A percentile compares a stretch with the other conserved stretches of the same genome.
phyloP scores from a whole-genome alignment of 2,888 invertebrate genomes.

The Crocallis elinguaria region DNA sequence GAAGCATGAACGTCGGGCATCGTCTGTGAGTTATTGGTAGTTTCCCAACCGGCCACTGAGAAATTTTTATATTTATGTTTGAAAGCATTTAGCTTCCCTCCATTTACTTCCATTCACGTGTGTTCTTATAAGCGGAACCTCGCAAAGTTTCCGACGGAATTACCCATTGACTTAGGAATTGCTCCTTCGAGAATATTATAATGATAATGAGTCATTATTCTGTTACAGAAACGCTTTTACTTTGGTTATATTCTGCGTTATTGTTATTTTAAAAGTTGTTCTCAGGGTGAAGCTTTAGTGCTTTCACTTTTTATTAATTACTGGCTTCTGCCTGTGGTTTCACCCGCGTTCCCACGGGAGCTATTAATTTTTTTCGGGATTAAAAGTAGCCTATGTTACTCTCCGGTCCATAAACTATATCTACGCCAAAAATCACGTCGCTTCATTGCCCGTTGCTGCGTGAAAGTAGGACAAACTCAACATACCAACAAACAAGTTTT shows the following conservation, averaged over 20 bases:
- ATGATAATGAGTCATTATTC: constrained; percentile 16
- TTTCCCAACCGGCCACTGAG: constrained; percentile 23
- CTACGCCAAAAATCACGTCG: too few relatives aligned
- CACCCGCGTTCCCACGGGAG: neutral
- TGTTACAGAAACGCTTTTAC: constrained; percentile 14
- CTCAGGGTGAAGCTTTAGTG: neutral
- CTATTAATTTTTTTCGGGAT: too few relatives aligned
- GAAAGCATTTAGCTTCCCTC: constrained; percentile 22
- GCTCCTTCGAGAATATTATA: constrained; percentile 14
- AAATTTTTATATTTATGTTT: constrained; percentile 37
- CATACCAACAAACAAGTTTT: too few relatives aligned
- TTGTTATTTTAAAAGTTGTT: constrained; percentile 11
- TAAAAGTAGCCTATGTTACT: too few relatives aligned
- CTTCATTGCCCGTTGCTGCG: too few relatives aligned
- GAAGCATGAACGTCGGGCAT: constrained; percentile 27
- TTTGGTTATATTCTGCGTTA: constrained; percentile 6
- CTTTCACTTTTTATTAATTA: neutral
- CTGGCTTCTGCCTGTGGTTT: neutral
- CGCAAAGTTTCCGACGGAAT: constrained; percentile 16
- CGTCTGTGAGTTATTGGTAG: constrained; percentile 35
- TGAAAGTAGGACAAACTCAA: too few relatives aligned
- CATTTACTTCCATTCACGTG: constrained; percentile 17
- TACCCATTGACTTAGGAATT: constrained; percentile 20
- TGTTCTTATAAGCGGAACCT: constrained; percentile 7
- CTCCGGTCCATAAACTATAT: too few relatives aligned